These are phyloP conservation scores for Calyptommatus sinebrachiatus DNA, from an alignment of 2,113 vertebrate genomes.

Conservation along the genomic window DNA sequence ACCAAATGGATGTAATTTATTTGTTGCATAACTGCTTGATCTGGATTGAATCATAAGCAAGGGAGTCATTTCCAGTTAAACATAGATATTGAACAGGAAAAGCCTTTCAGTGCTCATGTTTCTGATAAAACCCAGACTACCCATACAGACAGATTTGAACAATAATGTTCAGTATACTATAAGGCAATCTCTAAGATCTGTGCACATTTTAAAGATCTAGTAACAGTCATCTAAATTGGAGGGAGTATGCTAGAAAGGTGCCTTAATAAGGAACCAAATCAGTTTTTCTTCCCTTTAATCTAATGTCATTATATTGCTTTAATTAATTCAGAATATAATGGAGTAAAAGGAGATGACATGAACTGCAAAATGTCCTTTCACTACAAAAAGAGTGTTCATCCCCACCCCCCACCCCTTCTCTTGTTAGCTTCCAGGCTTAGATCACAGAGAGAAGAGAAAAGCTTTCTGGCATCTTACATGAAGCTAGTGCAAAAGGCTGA, in stretches of 20 bases:
- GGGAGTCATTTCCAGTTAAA: not conserved
- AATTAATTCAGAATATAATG: conserved; percentile 21
- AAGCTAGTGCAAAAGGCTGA: conserved; percentile 70
- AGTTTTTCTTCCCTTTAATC: not conserved
- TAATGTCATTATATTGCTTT: not conserved
- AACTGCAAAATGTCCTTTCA: conserved; percentile 29
- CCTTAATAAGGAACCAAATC: rapidly evolving
- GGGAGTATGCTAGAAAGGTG: not conserved
- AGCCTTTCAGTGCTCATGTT: not conserved
- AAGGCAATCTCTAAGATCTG: conserved; percentile 14
- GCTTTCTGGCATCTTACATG: conserved; percentile 74
- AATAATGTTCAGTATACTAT: not conserved
- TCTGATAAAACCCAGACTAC: not conserved
- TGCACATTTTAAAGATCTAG: not conserved
- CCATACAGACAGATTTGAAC: conserved; percentile 15
- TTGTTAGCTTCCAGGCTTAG: conserved; percentile 45
- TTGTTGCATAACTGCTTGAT: conserved; percentile 28
- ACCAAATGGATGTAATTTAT: conserved; percentile 43
- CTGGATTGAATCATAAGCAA: conserved; percentile 30
- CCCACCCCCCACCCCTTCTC: not conserved
- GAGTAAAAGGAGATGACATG: conserved; percentile 30
- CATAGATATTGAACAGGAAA: not conserved
- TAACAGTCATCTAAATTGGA: not conserved
- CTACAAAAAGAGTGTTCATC: conserved; percentile 31
- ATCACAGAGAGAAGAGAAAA: conserved; percentile 71